A percentile compares a stretch with the other conserved stretches of the same genome.
Conservation (phyloP, 2,888 invertebrate species). For the Celastrina argiolus region DNA sequence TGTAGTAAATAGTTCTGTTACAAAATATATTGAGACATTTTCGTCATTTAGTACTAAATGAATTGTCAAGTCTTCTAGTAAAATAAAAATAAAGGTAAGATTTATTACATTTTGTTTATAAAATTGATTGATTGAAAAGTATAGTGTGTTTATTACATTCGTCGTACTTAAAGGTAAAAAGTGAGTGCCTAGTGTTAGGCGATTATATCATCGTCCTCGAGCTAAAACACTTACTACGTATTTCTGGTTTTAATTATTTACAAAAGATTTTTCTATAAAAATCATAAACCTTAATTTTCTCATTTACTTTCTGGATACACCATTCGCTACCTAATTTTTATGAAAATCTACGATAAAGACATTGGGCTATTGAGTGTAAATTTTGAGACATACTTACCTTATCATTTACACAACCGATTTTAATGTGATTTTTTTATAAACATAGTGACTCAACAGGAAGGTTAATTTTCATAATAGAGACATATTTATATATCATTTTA, state of each 20-base stretch:
- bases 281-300: too few species aligned
- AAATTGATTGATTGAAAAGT: neutral
- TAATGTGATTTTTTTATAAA: too few species aligned
- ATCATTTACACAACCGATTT: too few species aligned
- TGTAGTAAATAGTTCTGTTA: neutral
- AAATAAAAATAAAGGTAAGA: neutral
- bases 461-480: too few species aligned
- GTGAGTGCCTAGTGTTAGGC: neutral
- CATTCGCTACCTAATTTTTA: too few species aligned
- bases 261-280: too few species aligned
- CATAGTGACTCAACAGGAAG: too few species aligned
- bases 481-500: too few species aligned
- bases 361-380: too few species aligned
- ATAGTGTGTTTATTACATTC: neutral
- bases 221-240: neutral
- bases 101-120: neutral
- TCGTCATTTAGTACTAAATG: neutral
- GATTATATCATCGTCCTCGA: conserved; percentile 3
- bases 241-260: neutral
- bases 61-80: neutral
- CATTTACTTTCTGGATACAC: too few species aligned
- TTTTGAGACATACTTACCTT: too few species aligned
- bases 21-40: neutral
- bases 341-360: too few species aligned
- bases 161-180: neutral